Conservation (phyloP, 2,113 vertebrate genomes). For the Xenus cinereus region DNA sequence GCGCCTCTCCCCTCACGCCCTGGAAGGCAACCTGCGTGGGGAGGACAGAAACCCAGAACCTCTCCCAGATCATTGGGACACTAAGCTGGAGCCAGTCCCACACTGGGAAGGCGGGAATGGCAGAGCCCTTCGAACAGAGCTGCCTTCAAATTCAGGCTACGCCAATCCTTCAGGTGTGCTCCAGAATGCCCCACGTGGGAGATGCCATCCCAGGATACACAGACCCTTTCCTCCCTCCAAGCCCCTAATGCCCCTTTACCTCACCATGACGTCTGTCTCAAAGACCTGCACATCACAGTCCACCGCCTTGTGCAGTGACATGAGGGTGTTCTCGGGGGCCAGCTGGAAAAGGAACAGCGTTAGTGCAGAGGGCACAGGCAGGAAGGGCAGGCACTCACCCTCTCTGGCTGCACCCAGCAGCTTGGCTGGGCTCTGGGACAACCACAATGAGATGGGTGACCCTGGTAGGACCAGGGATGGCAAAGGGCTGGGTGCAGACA, state of each 20-base stretch:
- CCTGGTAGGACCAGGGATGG: not conserved
- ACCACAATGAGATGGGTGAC: not conserved
- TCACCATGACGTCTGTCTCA: conserved; percentile 91
- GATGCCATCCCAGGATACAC: not conserved
- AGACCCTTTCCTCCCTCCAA: not conserved
- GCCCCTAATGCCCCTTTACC: conserved; percentile 70
- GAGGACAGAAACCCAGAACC: not conserved
- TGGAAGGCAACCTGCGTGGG: not conserved
- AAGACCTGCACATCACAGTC: conserved; percentile 81
- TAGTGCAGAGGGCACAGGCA: not conserved
- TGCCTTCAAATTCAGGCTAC: not conserved
- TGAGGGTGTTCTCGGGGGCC: conserved; percentile 94
- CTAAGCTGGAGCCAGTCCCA: not conserved
- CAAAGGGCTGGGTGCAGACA: not conserved
- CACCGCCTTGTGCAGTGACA: conserved; percentile 84
- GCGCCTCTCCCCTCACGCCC: not conserved
- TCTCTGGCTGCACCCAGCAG: not conserved
- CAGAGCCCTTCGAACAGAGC: not conserved
- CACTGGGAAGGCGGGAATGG: not conserved
- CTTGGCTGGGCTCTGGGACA: not conserved
- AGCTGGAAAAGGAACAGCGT: conserved; percentile 71
- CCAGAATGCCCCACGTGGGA: not conserved
- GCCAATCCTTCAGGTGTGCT: not conserved
- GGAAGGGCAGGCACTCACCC: not conserved
- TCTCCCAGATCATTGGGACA: not conserved